Conservation (phyloP, 2,113 vertebrate species). For the Semnornis frantzii region DNA sequence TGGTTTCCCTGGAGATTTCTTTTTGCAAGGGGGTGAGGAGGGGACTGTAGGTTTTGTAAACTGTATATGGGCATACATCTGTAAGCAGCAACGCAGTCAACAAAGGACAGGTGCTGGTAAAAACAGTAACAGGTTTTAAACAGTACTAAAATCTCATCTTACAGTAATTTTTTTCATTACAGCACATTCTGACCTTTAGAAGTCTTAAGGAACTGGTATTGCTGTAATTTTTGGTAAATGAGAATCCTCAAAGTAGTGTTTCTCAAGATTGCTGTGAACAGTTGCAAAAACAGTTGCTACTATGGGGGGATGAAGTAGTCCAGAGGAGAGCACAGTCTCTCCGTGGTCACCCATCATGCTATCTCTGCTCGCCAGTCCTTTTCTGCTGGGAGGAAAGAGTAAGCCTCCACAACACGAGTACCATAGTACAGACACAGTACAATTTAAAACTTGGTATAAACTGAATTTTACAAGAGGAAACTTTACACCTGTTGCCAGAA, state of each 20-base stretch:
- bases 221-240: slow-evolving; percentile 14
- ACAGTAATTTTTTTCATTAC: neutral
- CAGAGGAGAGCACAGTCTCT: neutral
- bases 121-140: neutral
- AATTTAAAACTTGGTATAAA: neutral
- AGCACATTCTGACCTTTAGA: neutral
- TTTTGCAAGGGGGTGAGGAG: neutral
- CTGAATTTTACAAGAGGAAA: neutral
- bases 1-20: neutral
- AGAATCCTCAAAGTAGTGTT: neutral
- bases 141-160: neutral
- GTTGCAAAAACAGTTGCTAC: neutral
- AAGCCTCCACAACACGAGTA: neutral
- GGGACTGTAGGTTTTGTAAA: neutral
- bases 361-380: neutral
- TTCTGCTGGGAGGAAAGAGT: neutral
- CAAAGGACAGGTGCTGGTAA: neutral
- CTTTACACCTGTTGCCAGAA: neutral
- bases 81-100: neutral
- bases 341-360: neutral
- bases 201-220: slow-evolving; percentile 6
- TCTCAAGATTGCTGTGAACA: neutral
- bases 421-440: neutral
- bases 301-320: neutral
- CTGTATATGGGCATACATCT: neutral